Evolutionary conservation across 2,797 vertebrate genomes (phyloP), one percentile per base, ranked within the genome.

Genomic region (Melanotaenia trifasciata): DNA sequence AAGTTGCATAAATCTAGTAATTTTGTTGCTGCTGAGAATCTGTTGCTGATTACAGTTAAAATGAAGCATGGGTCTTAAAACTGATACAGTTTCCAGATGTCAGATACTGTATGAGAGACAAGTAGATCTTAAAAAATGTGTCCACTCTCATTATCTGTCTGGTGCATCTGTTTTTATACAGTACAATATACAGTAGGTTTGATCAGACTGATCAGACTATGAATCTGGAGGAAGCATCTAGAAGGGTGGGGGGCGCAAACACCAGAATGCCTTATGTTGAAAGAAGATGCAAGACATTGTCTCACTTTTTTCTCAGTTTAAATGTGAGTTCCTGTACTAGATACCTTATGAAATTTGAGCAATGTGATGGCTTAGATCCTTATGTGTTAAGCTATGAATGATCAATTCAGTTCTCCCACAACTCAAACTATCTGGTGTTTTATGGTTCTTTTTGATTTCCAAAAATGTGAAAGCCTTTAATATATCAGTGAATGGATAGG

Each of bases 11-110:
- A 83, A 86, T 85, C 68, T 73, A 79, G 80, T 78, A 79, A 83
- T 84, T 85, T 75, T 74, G 80, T 80, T 82, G 68, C 86, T 79
- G 83, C 84, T 69, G 62, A 58, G 57, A 80, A 75, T 91, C 90
- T 92, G 91, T 85, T 90, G 86, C 84, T 89, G 84, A 91, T 92
- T 91, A 91, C 74, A 79, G 80, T 87, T 75, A 83, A 82, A 90
- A 84, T 75, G 83, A 87, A 86, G 67, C 76, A 58, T 3, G 11
- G 58, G 57, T 89, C 69, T 83, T 90, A 80, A 87, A 87, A 82
- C 71, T 80, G 83, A 92, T 85, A 70, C 80, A 76, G 84, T 88
- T 91, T 88, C 88, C 90, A 94, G 89, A 92, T 91, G 86, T 80
- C 74, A 85, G 78, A 87, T 86, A 86, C 76, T 72, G 80, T 77